Conservation (phyloP, 2,888 invertebrate genomes). For the Helicoverpa assulta region DNA sequence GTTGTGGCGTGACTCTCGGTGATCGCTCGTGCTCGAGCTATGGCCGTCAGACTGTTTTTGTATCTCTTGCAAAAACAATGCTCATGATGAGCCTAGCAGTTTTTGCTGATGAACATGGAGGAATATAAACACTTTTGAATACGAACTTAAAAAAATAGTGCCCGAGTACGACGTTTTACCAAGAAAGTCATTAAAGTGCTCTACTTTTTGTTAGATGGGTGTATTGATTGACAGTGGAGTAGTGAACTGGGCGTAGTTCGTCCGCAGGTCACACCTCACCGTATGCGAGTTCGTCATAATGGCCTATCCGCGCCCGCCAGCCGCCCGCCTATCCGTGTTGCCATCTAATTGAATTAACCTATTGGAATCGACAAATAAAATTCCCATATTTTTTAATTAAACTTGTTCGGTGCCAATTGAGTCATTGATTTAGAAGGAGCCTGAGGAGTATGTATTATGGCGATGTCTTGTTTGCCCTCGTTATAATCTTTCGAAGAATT, state of each 20-base stretch:
- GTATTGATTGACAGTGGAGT: not conserved
- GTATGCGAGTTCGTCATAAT: conserved; percentile 7
- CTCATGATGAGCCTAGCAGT: no score
- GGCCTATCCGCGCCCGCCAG: conserved; percentile 16
- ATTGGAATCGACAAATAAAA: conserved; percentile 41
- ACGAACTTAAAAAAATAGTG: no score
- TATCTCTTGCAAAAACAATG: no score
- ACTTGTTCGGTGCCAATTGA: conserved; percentile 38
- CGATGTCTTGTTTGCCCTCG: not conserved
- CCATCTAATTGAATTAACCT: conserved; percentile 52
- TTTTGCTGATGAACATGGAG: no score
- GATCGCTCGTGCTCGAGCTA: no score
- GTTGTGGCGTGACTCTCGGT: no score
- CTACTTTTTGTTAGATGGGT: not conserved
- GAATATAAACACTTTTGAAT: no score
- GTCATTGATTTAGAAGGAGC: conserved; percentile 38
- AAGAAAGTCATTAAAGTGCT: conserved; percentile 5
- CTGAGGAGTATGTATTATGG: not conserved
- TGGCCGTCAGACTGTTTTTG: no score
- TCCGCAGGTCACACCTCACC: not conserved
- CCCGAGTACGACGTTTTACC: not conserved
- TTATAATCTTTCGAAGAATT: not conserved
- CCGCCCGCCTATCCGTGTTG: conserved; percentile 13
- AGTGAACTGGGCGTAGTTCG: not conserved
- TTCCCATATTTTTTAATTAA: conserved; percentile 40